Evolutionary conservation across 2,888 invertebrate genomes (phyloP).

Genomic region (Ferrisia virgata): DNA sequence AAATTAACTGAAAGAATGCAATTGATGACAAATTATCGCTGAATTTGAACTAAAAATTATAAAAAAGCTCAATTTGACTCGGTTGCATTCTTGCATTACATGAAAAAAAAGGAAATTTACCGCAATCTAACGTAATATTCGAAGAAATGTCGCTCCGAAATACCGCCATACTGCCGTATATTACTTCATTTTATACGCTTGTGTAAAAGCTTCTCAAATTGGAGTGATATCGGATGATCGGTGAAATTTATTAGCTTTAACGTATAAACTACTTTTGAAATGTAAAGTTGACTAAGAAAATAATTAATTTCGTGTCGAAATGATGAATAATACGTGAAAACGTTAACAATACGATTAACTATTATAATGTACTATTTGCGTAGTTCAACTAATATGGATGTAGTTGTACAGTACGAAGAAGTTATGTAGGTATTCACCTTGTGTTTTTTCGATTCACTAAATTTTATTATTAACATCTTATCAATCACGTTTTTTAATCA

Average conservation of each 20-base stretch:
- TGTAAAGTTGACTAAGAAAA: not conserved
- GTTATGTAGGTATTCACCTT: conserved; percentile 14
- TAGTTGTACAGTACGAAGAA: not conserved
- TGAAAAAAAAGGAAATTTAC: not conserved
- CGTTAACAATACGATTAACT: not conserved
- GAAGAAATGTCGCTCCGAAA: not conserved
- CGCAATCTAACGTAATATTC: not conserved
- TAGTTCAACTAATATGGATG: not conserved
- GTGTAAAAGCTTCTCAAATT: not conserved
- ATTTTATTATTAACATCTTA: conserved; percentile 10
- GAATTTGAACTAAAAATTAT: not conserved
- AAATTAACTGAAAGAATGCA: not conserved
- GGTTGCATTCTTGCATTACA: too few relatives aligned
- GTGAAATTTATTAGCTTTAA: conserved; percentile 9
- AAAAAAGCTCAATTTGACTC: not conserved
- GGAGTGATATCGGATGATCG: conserved; percentile 32
- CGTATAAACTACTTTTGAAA: conserved; percentile 22
- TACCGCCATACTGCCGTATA: too few relatives aligned
- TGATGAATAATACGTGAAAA: not conserved
- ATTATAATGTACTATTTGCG: not conserved
- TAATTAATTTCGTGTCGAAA: not conserved
- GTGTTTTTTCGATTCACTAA: not conserved
- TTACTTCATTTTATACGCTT: not conserved
- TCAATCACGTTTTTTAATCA: not conserved
- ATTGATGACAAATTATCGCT: not conserved